Base-by-base conservation (phyloP, 2,888 invertebrate genomes). In the Orthosia incerta region DNA sequence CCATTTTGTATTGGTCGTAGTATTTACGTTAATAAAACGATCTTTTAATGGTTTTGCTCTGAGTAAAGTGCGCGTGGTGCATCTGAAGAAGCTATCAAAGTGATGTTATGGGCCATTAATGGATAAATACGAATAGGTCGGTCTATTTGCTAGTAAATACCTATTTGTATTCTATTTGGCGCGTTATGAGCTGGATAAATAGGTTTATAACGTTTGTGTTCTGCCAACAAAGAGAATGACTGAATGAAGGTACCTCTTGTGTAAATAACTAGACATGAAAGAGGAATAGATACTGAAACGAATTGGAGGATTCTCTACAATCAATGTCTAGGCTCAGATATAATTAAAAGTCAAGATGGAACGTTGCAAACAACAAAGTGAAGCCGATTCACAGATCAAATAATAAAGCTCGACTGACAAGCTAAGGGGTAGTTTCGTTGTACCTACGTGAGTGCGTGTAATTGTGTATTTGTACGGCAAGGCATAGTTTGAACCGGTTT, bases 21-120 rank as follows among this genome's bases (percentile, higher is more conserved):
- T 74, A 80, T 80, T 78, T 66, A 82, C 72, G 86, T 83, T 76
- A 85, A 85, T 87, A 85, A 86, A 88, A 86, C 71, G 65, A 48
- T 62, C 11, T 80, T 86, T 85, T 88, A 84, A 79, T 71, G 72
- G 65, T 76, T 76, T 72, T 53, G 56, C 80, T 82, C 53, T 31
- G 39, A 70, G 74, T 65, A 60, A 53, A 81, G 73, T 77, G 74
- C 77, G 64, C 63, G 70, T 74, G 79, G 74, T 77, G 81, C 79
- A 82, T 89, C 87, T 88, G 85, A 84, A 74, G 79, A 68, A 71
- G 83, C 83, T 64, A 84, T 90, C 57, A 89, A 89, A 78, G 23
- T 57, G 68, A 26, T 68, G 77, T 88, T 81, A 88, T 77, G 50
- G 74, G 11, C 53, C 63, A 74, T 86, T 82, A 88, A 86, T 82